These are phyloP conservation scores for Hippocampus abdominalis DNA, from an alignment of 2,113 vertebrate species.

Conservation along the genomic window DNA sequence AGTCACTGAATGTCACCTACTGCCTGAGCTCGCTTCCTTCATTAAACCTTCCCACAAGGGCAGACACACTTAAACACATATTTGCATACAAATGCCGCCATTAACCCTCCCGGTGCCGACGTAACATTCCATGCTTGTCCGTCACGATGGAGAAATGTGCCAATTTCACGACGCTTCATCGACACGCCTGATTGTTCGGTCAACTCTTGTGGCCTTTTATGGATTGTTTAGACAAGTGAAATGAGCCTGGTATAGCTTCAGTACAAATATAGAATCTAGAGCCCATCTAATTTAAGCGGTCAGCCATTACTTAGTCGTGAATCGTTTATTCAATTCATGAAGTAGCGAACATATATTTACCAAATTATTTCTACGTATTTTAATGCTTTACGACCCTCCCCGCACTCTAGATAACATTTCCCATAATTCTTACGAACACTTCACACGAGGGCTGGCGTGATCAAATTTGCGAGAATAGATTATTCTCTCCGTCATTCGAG, in stretches of 20 bases:
- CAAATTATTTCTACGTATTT: too few relatives aligned
- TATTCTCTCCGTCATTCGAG: too few relatives aligned
- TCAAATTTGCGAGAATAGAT: too few relatives aligned
- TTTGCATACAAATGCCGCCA: conserved; percentile 70
- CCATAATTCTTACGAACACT: too few relatives aligned
- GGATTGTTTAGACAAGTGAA: conserved; percentile 12
- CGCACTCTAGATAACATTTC: too few relatives aligned
- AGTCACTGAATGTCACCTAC: conserved; percentile 62
- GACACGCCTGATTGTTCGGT: conserved; percentile 44
- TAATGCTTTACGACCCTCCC: too few relatives aligned
- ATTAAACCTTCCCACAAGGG: conserved; percentile 58
- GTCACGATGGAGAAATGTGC: conserved; percentile 42
- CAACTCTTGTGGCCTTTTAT: conserved; percentile 39
- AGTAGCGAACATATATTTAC: too few relatives aligned
- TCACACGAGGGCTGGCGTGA: too few relatives aligned
- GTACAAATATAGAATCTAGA: background rate
- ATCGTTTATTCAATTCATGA: too few relatives aligned
- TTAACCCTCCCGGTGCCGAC: conserved; percentile 65
- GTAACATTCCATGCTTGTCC: conserved; percentile 37
- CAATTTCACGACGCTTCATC: conserved; percentile 54
- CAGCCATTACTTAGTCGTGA: background rate
- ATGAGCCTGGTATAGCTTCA: background rate
- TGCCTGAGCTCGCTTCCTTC: conserved; percentile 55
- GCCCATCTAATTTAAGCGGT: background rate
- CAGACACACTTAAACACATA: conserved; percentile 68